Percentiles rank a stretch among this genome's conserved stretches.
Conservation (phyloP, 1,140 invertebrate genomes). For the Rhyzopertha dominica region DNA sequence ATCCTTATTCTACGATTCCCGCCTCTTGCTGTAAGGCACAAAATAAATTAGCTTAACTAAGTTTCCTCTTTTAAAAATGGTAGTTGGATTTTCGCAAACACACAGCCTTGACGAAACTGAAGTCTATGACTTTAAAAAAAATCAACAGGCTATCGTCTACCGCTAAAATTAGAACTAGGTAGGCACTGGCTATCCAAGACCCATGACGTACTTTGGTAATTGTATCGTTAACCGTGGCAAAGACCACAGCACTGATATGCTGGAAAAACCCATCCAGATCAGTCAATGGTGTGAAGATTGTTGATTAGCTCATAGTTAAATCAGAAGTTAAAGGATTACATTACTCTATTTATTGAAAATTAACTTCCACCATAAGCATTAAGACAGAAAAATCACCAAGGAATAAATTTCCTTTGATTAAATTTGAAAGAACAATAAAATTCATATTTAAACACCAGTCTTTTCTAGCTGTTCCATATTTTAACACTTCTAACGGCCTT, state of each 20-base stretch:
- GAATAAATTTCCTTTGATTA: not conserved
- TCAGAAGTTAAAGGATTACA: slow-evolving; percentile 16
- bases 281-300: slow-evolving; percentile 6
- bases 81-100: too few relatives aligned
- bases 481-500: not conserved
- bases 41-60: too few relatives aligned
- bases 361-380: slow-evolving; percentile 9
- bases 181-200: slow-evolving; percentile 55
- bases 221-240: slow-evolving; percentile 70
- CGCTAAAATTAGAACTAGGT: too few relatives aligned
- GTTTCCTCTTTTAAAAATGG: too few relatives aligned
- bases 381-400: slow-evolving; percentile 8
- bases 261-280: slow-evolving; percentile 44
- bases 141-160: too few relatives aligned
- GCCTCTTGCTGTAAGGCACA: too few relatives aligned
- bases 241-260: slow-evolving; percentile 69
- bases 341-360: slow-evolving; percentile 17
- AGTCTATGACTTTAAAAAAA: too few relatives aligned
- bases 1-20: too few relatives aligned
- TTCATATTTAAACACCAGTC: not conserved
- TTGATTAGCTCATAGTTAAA: slow-evolving; percentile 11
- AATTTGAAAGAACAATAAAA: not conserved
- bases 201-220: slow-evolving; percentile 71
- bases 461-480: not conserved
- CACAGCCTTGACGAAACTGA: too few relatives aligned